Evolutionary conservation across 2,113 vertebrate species (phyloP), one percentile per base, ranked within the genome.

Genomic region (Catharus fuscescens): DNA sequence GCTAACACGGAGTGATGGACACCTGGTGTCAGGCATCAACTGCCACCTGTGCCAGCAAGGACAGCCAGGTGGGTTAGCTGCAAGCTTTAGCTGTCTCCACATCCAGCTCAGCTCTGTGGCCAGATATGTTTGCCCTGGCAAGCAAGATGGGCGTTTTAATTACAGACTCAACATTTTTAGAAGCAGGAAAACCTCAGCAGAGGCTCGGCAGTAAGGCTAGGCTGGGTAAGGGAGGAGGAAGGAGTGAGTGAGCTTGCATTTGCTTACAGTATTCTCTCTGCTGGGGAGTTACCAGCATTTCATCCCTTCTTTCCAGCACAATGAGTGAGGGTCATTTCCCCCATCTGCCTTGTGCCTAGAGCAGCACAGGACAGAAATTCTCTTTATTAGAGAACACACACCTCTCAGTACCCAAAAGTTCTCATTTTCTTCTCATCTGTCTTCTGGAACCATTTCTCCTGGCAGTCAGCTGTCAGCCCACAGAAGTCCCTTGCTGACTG

Each of bases 101-200:
- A 56, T 78, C 14, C 60, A 44, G 64, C 45, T 64, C 83, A 79
- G 65, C 72, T 86, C 78, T 94, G 85, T 0, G 10, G 73, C 61
- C 0, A 0, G 48, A 74, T 86, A n/a, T 8, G 0, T 91, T 90
- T 80, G 85, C 74, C 81, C 70, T 91, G 85, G 88, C 81, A 91
- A 86, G 72, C 9, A 69, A 78, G 67, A 74, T 34, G 64, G 80
- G 72, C 2, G 0, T 94, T 93, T 88, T 96, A 93, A 88, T 93
- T 83, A 94, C 67, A 94, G 92, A n/a, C n/a, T 86, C 44, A 56
- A 52, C 52, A 92, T 96, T 94, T 96, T 96, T 93, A 97, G 95
- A 82, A 96, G 76, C 90, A 86, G 79, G 85, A 96, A 96, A 96
- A 96, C 94, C 92, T 97, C 94, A 90, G 52, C 3, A 9, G 72